phyloP scores from a whole-genome alignment of 2,113 vertebrate genomes.

The Himantopus leucocephalus region DNA sequence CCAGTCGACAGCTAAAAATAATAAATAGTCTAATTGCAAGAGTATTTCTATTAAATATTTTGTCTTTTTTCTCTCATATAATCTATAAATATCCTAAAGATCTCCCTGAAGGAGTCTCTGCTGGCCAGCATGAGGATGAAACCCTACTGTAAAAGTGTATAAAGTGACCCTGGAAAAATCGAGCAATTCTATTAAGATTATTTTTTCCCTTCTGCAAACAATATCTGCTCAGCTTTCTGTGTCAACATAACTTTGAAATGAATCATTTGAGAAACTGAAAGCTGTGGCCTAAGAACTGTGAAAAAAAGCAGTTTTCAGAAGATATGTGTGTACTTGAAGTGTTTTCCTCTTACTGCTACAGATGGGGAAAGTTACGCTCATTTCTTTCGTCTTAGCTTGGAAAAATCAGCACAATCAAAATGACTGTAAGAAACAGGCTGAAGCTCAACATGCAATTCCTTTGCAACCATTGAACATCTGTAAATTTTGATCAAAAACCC shows the following conservation, averaged over 20 bases:
- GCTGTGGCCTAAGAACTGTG: neutral
- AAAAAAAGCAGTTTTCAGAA: conserved; percentile 15
- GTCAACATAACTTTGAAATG: conserved; percentile 4
- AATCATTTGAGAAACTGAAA: neutral
- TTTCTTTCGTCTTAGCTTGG: neutral
- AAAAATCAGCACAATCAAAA: conserved; percentile 12
- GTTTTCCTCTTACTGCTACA: neutral
- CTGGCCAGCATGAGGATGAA: neutral
- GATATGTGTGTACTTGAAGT: neutral
- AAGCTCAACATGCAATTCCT: neutral
- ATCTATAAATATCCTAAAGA: neutral
- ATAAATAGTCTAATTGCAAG: conserved; percentile 34
- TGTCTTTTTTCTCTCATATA: neutral
- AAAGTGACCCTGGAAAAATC: neutral
- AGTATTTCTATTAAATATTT: conserved; percentile 11
- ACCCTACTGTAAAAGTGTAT: neutral
- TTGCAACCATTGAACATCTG: neutral
- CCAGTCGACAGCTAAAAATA: conserved; percentile 49
- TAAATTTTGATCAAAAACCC: neutral
- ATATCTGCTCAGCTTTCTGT: neutral
- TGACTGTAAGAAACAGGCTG: neutral
- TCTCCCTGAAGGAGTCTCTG: neutral
- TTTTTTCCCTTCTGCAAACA: neutral
- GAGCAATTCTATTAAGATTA: neutral
- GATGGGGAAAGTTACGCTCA: neutral